These are phyloP conservation scores for Malurus splendens DNA, from an alignment of 2,797 vertebrate genomes.

Conservation along the genomic window DNA sequence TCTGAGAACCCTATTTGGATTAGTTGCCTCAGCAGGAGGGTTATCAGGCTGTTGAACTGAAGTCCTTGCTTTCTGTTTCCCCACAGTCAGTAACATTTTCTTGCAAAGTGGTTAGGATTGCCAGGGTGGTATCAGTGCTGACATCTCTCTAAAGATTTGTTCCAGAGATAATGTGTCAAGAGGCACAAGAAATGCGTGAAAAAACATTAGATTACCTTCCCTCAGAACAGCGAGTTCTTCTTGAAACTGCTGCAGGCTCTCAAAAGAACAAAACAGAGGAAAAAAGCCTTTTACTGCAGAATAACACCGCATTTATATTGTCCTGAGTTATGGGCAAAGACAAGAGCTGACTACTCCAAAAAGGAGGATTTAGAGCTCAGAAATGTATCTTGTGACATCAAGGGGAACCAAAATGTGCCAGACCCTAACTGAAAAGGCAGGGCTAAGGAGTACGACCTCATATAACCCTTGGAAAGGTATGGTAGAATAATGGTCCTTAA, in stretches of 20 bases:
- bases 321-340: neutral
- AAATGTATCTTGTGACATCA: neutral
- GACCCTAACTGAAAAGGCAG: neutral
- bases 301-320: rapidly evolving
- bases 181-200: neutral
- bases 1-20: neutral
- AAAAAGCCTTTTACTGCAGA: neutral
- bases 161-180: neutral
- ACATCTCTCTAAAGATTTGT: neutral
- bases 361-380: neutral
- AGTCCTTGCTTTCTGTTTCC: neutral
- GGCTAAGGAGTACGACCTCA: neutral
- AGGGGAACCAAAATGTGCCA: neutral
- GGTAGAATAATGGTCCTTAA: neutral
- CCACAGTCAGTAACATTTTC: too few relatives aligned
- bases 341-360: neutral
- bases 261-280: neutral
- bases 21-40: neutral
- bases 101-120: neutral
- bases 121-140: neutral
- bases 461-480: rapidly evolving
- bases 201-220: neutral
- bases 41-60: neutral
- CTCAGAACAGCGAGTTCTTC: neutral
- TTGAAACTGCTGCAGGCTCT: neutral